Conservation (phyloP, 1,140 invertebrate genomes). For the Sitophilus oryzae region DNA sequence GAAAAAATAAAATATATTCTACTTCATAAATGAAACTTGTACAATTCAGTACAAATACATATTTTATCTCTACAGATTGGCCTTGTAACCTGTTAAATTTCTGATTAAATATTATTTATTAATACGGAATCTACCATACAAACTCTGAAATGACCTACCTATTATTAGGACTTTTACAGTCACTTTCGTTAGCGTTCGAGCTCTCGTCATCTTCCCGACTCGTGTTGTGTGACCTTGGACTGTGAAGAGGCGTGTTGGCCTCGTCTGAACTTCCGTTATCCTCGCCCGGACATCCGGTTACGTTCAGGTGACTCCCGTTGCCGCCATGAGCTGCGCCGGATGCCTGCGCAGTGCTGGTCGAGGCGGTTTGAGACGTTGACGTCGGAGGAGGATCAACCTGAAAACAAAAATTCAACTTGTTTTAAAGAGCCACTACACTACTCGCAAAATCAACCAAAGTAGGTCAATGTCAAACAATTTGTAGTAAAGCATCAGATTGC, state of each 20-base stretch:
- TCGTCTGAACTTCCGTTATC: conserved; percentile 41
- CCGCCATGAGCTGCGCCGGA: conserved; percentile 41
- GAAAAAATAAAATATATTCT: too few species aligned
- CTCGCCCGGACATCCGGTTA: conserved; percentile 10
- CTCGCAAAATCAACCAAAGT: too few species aligned
- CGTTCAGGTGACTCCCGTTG: conserved; percentile 41
- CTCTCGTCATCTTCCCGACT: conserved; percentile 56
- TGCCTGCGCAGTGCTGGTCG: conserved; percentile 32
- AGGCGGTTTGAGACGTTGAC: conserved; percentile 27
- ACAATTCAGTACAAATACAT: too few species aligned
- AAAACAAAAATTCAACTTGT: conserved; percentile 20
- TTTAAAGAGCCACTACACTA: not conserved
- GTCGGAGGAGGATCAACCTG: conserved; percentile 44
- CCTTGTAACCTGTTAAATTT: too few species aligned
- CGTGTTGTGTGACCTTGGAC: conserved; percentile 48
- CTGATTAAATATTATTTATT: too few species aligned
- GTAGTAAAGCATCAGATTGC: too few species aligned
- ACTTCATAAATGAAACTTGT: too few species aligned
- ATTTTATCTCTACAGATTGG: too few species aligned
- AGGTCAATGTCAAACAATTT: too few species aligned
- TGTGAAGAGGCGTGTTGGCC: conserved; percentile 43
- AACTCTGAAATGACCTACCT: too few species aligned
- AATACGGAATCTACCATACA: too few species aligned
- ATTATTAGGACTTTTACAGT: conserved; percentile 59
- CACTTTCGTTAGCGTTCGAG: conserved; percentile 57